Evolutionary conservation across 2,888 invertebrate species (phyloP), one percentile per base, ranked within the genome.

Genomic region (Drosophila recens): DNA sequence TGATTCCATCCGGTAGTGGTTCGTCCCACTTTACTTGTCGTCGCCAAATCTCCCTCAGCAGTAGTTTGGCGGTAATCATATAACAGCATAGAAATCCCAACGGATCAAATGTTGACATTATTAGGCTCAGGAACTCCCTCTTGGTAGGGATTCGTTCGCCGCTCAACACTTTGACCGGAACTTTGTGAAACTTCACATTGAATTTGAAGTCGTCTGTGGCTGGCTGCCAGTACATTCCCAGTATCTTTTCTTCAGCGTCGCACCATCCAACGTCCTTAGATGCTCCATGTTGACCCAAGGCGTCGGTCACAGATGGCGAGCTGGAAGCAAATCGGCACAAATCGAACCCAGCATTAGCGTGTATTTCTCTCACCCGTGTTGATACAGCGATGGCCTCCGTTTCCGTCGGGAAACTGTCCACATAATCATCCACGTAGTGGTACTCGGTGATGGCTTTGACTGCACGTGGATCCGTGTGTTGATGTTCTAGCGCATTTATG

Each of bases 401-500:
- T 20, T 30, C 42, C 11, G 42, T 54, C 0, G 23, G 3, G 34
- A 56, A 56, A 4, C 34, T 27, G 4, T 52, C n/a, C 10, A 51
- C 20, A 2, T 64, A 56, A 30, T 64, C 42, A 2, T 66, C 61
- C 15, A 49, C 36, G 23, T 56, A 51, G 23, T 56, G 61, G 13
- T 54, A 43, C 10, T 61, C 61, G 6, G 34, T 54, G 34, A 54
- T 67, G 10, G 54, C 61, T 23, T 34, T 15, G 17, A 54, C 53
- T 10, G 38, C 58, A 5, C 43, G 52, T 5, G 45, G 30, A 34
- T 66, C 54, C n/a, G 46, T 46, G 15, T 46, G 23, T 48, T 48
- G 15, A 15, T 48, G 27, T 8, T 48, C 11, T 9, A 27, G 46
- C 4, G 27, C 27, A 46, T 27, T 46, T 2, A 51, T 40, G n/a